Base-by-base conservation (phyloP, 64 coral and sea anemone genomes). In the Montipora foliosa region DNA sequence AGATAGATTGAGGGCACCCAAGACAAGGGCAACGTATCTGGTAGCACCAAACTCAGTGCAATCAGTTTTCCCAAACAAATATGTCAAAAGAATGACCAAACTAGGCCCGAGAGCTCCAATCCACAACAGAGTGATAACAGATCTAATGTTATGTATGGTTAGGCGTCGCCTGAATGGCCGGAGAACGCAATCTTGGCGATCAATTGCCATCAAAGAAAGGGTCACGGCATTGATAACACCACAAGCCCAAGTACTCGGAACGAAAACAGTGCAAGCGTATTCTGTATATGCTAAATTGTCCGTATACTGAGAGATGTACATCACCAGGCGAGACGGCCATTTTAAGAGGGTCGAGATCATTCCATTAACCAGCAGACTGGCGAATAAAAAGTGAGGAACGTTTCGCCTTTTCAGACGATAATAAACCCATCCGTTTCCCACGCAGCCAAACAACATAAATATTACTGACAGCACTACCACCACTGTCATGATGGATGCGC, bases 141-240 rank as follows among this genome's bases (percentile, higher is more conserved):
- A 16, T 68, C 44, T 84, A 2, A 84, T 37, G 64, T 67, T 84
- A 5, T 6, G 14, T n/a, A 6, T 13, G 1, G 60, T 47, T 5
- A 68, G 19, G 24, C 81, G 81, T 2, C 62, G 81, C 37, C 47
- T 29, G 7, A 84, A 84, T 2, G 59, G 81, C 5, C 81, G 29
- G 12, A 48, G 44, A 47, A 84, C 81, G 8, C 81, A 84, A 16
- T 68, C 60, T 47, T 84, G 81, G 44, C 81, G 25, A 68, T 67
- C 62, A 10, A 84, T 68, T 19, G 59, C 81, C 60, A 47, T 84
- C 8, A 68, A 58, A 15, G 37, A 84, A 2, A 84, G 12, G 0
- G 59, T 84, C 44, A 49, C 1, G 1, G 59, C 59, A n/a, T 84
- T 84, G 5, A 84, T 1, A 2, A n/a, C 46, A 6, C 13, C 14